phyloP scores from a whole-genome alignment of 2,888 invertebrate species.

The Melinaea menophilus region DNA sequence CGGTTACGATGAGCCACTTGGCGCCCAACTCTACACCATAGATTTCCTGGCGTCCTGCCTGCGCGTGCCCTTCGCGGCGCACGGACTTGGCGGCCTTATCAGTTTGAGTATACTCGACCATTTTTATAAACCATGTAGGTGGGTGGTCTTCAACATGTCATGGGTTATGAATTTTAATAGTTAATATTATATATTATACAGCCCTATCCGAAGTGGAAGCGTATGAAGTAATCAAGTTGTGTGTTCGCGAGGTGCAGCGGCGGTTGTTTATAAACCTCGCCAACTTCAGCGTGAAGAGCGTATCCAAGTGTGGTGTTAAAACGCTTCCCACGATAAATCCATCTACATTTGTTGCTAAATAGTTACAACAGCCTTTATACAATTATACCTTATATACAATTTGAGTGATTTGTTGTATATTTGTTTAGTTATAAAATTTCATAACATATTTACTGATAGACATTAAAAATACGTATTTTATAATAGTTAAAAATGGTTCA shows the following conservation, averaged over 20 bases:
- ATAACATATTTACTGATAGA: too few species aligned
- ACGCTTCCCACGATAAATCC: constrained; percentile 81
- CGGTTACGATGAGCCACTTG: constrained; percentile 87
- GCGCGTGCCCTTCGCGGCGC: constrained; percentile 89
- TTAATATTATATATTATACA: constrained; percentile 41
- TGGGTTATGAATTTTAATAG: neutral
- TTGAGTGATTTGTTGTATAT: too few species aligned
- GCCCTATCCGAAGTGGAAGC: constrained; percentile 87
- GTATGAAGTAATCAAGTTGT: constrained; percentile 88
- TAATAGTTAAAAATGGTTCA: too few species aligned
- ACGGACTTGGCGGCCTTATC: constrained; percentile 96
- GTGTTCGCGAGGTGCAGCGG: constrained; percentile 91
- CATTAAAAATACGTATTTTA: too few species aligned
- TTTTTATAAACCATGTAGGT: constrained; percentile 84
- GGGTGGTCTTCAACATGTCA: neutral
- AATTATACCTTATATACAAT: too few species aligned
- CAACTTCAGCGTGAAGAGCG: constrained; percentile 90
- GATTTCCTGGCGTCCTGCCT: constrained; percentile 94
- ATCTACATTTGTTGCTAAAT: constrained; percentile 29
- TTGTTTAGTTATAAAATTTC: too few species aligned
- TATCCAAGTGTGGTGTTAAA: constrained; percentile 89
- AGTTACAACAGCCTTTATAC: neutral
- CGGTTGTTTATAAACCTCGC: constrained; percentile 92
- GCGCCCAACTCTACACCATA: constrained; percentile 91
- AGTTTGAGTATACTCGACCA: constrained; percentile 92